Evolutionary conservation across 2,888 invertebrate species (phyloP), one percentile per base, ranked within the genome.

Genomic region (Plemyria rubiginata): DNA sequence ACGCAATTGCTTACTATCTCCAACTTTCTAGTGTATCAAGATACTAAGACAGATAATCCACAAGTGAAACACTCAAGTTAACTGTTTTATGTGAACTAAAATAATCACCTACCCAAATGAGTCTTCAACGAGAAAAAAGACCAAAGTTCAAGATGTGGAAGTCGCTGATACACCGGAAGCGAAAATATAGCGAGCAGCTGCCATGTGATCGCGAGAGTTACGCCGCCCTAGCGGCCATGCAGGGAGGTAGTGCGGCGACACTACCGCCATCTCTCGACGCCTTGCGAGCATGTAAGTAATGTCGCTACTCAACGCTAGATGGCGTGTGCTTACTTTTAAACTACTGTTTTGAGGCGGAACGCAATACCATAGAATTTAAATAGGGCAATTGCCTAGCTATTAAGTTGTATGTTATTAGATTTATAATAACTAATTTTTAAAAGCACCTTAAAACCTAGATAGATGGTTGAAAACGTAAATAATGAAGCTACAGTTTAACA

Each of bases 201-300:
- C 84, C 87, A 60, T 88, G 90, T 70, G 92, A 92, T 71, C 81
- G 80, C 62, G 92, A 91, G 62, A 86, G 91, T 0, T 92, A 90
- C 78, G 87, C 90, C 80, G 87, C 90, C 65, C 86, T 92, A 70
- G 88, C 89, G 86, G 88, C 88, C 12, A 85, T 92, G 89, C 80
- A 88, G 64, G 90, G 92, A 86, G 92, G 92, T 60, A 86, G 79
- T 64, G 87, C 92, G 11, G 90, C 92, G 68, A 92, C 92, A 46
- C 80, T 92, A 77, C 92, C 92, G 86, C 92, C 92, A 85, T 92
- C 92, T 83, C 87, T 92, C 57, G 92, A 92, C 75, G 92, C 92
- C 22, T 80, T 92, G 32, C 86, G 92, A 76, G 92, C 92, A 85
- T 92, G 92, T 92, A 81, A 92, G 92, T 91, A 84, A 74, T 82